These are phyloP conservation scores for Thalassaphorura encarpata DNA, from an alignment of 1,140 invertebrate genomes.

Conservation along the genomic window DNA sequence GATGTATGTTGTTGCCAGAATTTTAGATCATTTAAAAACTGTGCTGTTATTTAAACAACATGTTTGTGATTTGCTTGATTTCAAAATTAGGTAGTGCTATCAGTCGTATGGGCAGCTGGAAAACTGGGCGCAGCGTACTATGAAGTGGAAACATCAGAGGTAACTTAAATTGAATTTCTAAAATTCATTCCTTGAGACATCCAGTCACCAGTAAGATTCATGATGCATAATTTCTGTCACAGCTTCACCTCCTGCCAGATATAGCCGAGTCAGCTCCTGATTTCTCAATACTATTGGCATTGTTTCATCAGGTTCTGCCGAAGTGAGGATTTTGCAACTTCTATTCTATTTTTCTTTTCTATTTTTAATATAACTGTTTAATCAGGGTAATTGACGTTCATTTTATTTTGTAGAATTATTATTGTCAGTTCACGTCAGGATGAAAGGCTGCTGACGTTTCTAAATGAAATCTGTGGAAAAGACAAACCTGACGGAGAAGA, in stretches of 20 bases:
- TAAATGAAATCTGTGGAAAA: slow-evolving; percentile 16
- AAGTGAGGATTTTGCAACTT: slow-evolving; percentile 40
- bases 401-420: slow-evolving; percentile 4
- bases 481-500: neutral
- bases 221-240: slow-evolving; percentile 30
- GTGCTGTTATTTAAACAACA: no score
- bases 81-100: slow-evolving; percentile 23
- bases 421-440: slow-evolving; percentile 20
- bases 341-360: slow-evolving; percentile 15
- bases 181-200: slow-evolving; percentile 15
- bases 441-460: neutral
- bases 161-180: slow-evolving; percentile 32
- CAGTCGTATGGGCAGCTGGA: slow-evolving; percentile 36
- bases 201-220: slow-evolving; percentile 24
- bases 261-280: slow-evolving; percentile 48
- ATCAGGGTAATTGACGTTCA: neutral
- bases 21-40: no score
- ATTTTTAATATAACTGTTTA: slow-evolving; percentile 17
- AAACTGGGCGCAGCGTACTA: slow-evolving; percentile 56
- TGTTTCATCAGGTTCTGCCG: slow-evolving; percentile 54
- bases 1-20: no score
- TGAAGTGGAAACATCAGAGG: slow-evolving; percentile 50
- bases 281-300: slow-evolving; percentile 45
- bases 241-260: slow-evolving; percentile 52
- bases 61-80: no score